Evolutionary conservation across 2,797 vertebrate genomes (phyloP), one percentile per base, ranked within the genome.

Genomic region (Megaceryle alcyon): DNA sequence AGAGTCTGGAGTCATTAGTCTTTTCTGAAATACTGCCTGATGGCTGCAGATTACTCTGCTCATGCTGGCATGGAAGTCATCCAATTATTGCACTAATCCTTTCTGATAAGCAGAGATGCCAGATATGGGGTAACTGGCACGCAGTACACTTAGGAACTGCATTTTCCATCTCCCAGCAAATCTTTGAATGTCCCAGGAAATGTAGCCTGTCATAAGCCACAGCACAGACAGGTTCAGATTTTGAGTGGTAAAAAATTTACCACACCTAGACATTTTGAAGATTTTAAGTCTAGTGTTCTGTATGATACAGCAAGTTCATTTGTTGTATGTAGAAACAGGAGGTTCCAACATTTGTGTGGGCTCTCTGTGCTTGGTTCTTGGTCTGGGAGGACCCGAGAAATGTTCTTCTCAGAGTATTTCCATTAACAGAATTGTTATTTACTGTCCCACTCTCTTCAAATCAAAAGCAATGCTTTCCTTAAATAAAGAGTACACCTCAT

Each of bases 71-170:
- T 12, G 14, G n/a, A 31, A 76, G 11, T 19, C 25, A 46, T 11
- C 10, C 64, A 83, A 88, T 61, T 59, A 72, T 7, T 41, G 33
- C 22, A 48, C 10, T 41, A 70, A 12, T 61, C 61, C 28, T 37
- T 66, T 64, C 71, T 69, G 39, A 29, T 43, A 13, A 80, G 41
- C 13, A 57, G 63, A 25, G 15, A 53, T 23, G 65, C 20, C 48
- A 37, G 37, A n/a, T 9, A 4, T 0, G 21, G 21, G 18, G 25
- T 63, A 75, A 66, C 0, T 31, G 35, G 5, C 23, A 64, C 0
- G 0, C 7, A 35, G 25, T 12, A 39, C 69, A 25, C 19, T 80
- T 25, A 26, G 1, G 20, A 71, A 43, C 7, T 6, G 18, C 4
- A 21, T 46, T 75, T 70, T 64, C 29, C 28, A 83, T 39, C 41